Evolutionary conservation across 2,888 invertebrate genomes (phyloP), one percentile per base, ranked within the genome.

Genomic region (Tinea trinotella): DNA sequence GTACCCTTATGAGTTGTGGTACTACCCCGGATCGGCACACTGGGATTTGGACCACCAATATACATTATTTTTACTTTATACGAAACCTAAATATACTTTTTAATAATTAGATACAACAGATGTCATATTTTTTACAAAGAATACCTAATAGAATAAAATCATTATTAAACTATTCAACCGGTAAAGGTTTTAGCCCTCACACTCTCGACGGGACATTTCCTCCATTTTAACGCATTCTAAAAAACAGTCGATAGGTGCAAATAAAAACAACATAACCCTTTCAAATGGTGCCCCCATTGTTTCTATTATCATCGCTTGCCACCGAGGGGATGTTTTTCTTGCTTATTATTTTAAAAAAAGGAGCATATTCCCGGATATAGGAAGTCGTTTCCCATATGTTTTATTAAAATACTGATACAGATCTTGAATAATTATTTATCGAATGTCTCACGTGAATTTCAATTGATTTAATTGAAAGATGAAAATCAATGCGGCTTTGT

Each of bases 351-450:
- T 30, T 30, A 35, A 34, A 79, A 81, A 79, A 77, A 76, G 69
- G 70, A 71, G 71, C 71, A 68, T 70, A 59, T 58, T 59, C 63
- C 75, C 79, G 82, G 81, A 83, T 81, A 81, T 75, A 15, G 74
- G 76, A 64, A 70, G 71, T 68, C 70, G 72, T 74, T 74, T 73
- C 67, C 75, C 78, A 73, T 74, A 79, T 82, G 82, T 77, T 82
- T 82, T 80, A 82, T 83, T 82, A 82, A 82, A 82, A 76, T 73
- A 70, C 72, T 71, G 80, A 83, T 82, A 81, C 75, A 70, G 76
- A 82, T 83, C 81, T 76, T 70, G 64, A 70, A 68, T 65, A n/a
- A 40, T 60, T 63, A 67, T 70, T 74, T 67, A 64, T 71, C 66
- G 59, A 52, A 55, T 60, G 62, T 57, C 52, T 13, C 17, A 13